Evolutionary conservation across 2,888 invertebrate genomes (phyloP).

Genomic region (Malthinus seriepunctatus): DNA sequence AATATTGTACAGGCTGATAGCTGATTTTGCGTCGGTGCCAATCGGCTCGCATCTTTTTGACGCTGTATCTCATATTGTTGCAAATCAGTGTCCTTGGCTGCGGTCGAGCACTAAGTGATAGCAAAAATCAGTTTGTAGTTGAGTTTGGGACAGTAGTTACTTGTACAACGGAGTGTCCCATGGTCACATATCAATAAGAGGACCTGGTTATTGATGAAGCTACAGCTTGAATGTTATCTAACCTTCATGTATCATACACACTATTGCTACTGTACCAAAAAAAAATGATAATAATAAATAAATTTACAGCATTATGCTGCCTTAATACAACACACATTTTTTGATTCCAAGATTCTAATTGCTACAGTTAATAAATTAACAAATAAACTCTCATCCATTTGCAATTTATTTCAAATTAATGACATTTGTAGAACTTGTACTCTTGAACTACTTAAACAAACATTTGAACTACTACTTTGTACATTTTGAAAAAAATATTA

Average conservation of each 20-base stretch:
- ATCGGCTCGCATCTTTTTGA: slow-evolving; percentile 7
- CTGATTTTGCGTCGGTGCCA: slow-evolving; percentile 27
- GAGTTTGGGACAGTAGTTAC: slow-evolving; percentile 24
- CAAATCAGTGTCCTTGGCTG: slow-evolving; percentile 5
- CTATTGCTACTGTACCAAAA: slow-evolving; percentile 46
- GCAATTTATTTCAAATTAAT: too few species aligned
- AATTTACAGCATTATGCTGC: slow-evolving; percentile 46
- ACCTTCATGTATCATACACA: slow-evolving; percentile 52
- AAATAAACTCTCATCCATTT: too few species aligned
- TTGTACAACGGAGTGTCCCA: slow-evolving; percentile 18
- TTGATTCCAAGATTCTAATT: too few species aligned
- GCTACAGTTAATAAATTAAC: too few species aligned
- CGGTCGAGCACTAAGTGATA: slow-evolving; percentile 23
- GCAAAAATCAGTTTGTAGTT: slow-evolving; percentile 24
- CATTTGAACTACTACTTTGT: too few species aligned
- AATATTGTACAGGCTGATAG: slow-evolving; percentile 31
- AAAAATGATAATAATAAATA: slow-evolving; percentile 43
- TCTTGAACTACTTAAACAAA: too few species aligned
- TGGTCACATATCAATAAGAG: slow-evolving; percentile 37
- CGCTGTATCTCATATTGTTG: slow-evolving; percentile 4
- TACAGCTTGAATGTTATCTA: slow-evolving; percentile 47
- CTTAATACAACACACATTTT: slow-evolving; percentile 13
- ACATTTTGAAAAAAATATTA: too few species aligned
- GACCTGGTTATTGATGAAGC: slow-evolving; percentile 29
- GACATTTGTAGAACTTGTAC: too few species aligned